Percentiles rank a stretch among this genome's conserved stretches.
phyloP scores from a whole-genome alignment of 2,888 invertebrate genomes.

The Apamea sordens region DNA sequence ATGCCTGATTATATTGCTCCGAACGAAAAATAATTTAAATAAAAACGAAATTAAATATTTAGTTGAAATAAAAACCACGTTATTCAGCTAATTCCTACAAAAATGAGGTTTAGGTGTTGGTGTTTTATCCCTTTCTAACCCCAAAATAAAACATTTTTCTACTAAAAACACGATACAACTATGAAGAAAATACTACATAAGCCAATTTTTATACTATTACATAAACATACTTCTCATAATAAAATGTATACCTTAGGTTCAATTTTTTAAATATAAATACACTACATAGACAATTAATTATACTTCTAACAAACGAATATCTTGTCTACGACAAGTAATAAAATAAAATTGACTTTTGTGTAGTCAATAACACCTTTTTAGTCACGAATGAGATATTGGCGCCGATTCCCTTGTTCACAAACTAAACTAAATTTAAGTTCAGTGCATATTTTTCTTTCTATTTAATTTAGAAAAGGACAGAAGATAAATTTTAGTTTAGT shows the following conservation, averaged over 20 bases:
- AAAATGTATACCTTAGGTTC: not conserved
- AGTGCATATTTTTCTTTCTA: too few species aligned
- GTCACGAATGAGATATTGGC: conserved; percentile 30
- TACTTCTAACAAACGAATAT: conserved; percentile 3
- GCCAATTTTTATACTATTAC: not conserved
- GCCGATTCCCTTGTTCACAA: too few species aligned
- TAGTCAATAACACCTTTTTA: conserved; percentile 47
- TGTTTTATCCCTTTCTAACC: conserved; percentile 34
- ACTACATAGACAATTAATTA: conserved; percentile 15
- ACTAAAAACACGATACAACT: conserved; percentile 15
- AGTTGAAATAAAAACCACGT: conserved; percentile 69
- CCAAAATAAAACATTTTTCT: conserved; percentile 2
- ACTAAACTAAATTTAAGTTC: too few species aligned
- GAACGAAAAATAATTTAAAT: conserved; percentile 59
- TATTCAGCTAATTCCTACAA: conserved; percentile 76
- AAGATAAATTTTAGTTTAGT: too few species aligned
- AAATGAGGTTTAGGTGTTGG: conserved; percentile 76
- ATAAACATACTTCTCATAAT: conserved; percentile 2
- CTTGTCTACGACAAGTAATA: not conserved
- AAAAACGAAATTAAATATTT: conserved; percentile 63
- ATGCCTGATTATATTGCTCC: conserved; percentile 68
- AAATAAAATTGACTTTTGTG: conserved; percentile 14
- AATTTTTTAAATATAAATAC: not conserved
- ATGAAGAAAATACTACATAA: conserved; percentile 11
- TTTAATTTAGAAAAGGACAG: too few species aligned